These are phyloP conservation scores for Sebastolobus alascanus DNA, from an alignment of 2,797 vertebrate genomes.

Conservation along the genomic window DNA sequence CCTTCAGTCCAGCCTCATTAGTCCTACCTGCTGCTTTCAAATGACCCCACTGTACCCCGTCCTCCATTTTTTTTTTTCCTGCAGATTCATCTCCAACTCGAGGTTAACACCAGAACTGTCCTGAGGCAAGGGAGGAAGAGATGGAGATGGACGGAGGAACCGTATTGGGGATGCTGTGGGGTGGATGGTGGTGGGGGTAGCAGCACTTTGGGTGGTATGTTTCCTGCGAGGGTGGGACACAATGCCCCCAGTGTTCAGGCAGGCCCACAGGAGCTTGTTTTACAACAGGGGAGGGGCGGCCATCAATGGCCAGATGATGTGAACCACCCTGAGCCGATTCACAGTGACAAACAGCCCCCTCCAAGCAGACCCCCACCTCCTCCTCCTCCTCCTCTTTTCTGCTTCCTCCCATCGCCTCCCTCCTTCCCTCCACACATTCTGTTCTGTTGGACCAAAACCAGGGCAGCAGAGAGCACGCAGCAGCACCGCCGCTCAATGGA, in stretches of 20 bases:
- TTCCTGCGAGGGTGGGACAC: conserved; percentile 85
- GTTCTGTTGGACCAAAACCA: conserved; percentile 78
- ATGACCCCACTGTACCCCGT: neutral
- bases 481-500: conserved; percentile 57
- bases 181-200: conserved; percentile 75
- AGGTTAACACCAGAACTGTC: conserved; percentile 21
- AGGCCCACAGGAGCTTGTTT: conserved; percentile 91
- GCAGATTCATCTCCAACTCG: neutral
- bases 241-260: conserved; percentile 93
- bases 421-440: conserved; percentile 68
- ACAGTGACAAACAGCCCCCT: conserved; percentile 92
- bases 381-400: conserved; percentile 56
- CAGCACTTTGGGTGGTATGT: conserved; percentile 98
- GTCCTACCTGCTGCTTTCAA: conserved; percentile 49
- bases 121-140: conserved; percentile 6
- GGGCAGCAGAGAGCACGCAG: conserved; percentile 54
- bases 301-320: conserved; percentile 93
- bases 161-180: conserved; percentile 78
- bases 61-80: neutral
- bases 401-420: conserved; percentile 69
- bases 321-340: conserved; percentile 95
- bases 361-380: conserved; percentile 77
- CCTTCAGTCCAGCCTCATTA: conserved; percentile 31
- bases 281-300: conserved; percentile 97
- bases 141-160: conserved; percentile 38